These are phyloP conservation scores for Rhineura floridana DNA, from an alignment of 2,113 vertebrate species.

Conservation along the genomic window DNA sequence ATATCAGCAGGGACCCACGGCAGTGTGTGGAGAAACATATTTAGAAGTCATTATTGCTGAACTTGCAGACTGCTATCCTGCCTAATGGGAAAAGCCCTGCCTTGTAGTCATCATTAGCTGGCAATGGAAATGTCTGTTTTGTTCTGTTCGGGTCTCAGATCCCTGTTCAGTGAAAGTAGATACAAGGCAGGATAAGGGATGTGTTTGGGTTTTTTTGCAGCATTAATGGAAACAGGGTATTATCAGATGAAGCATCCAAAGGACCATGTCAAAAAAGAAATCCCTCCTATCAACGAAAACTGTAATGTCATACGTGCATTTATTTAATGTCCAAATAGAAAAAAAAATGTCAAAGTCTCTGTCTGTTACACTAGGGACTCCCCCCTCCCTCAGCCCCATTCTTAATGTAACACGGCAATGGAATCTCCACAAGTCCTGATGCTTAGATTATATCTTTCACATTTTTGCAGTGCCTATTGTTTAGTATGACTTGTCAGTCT, in stretches of 20 bases:
- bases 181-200: slow-evolving; percentile 39
- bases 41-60: no score
- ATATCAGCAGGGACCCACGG: no score
- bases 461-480: slow-evolving; percentile 74
- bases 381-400: slow-evolving; percentile 4
- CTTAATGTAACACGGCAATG: slow-evolving; percentile 72
- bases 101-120: background rate
- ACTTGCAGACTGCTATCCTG: no score
- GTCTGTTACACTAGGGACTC: slow-evolving; percentile 61
- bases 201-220: slow-evolving; percentile 42
- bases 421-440: slow-evolving; percentile 64
- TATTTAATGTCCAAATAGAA: slow-evolving; percentile 51
- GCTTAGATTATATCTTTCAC: slow-evolving; percentile 73
- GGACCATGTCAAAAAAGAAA: slow-evolving; percentile 45
- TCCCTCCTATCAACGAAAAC: slow-evolving; percentile 33
- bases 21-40: no score
- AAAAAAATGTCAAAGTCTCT: slow-evolving; percentile 49
- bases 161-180: slow-evolving; percentile 60
- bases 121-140: background rate
- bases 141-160: slow-evolving; percentile 33
- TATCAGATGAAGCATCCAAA: slow-evolving; percentile 56
- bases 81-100: background rate
- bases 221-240: background rate
- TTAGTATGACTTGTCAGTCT: slow-evolving; percentile 74
- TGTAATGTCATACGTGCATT: slow-evolving; percentile 51